Evolutionary conservation across 2,797 vertebrate genomes (phyloP), one percentile per base, ranked within the genome.

Genomic region (Gallinago nigripennis): DNA sequence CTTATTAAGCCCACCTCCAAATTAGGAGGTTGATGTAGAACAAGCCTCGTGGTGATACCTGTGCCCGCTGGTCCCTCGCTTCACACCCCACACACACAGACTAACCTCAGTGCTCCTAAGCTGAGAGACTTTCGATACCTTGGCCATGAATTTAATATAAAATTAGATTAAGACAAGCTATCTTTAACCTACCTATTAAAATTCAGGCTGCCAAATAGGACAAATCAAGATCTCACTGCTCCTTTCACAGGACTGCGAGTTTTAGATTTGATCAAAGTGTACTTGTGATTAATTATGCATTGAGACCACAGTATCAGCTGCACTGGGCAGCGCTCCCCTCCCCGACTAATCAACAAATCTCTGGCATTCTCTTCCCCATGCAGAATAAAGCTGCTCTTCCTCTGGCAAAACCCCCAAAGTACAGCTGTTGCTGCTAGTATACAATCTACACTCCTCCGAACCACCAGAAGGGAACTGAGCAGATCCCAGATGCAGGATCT

Each of bases 341-440:
- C 46, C 48, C 27, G 61, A 1, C 70, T 77, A 56, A 85, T 66
- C 90, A 93, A 73, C 90, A 85, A 12, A 88, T 91, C 94, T 72
- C 77, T 54, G 88, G 80, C 54, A 65, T 66, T 82, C 87, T 50
- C 71, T 77, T 82, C 73, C 60, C 37, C 27, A 10, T 1, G 16
- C 78, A 64, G 81, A 82, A 91, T 73, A 90, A 96, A 95, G 85
- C 92, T 82, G 71, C n/a, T 91, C 43, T 91, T 91, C 72, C 82
- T 69, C 82, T 86, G 92, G 95, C 89, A 95, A 48, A 66, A 84
- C 56, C 77, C 77, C 77, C 73, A 50, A 63, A 58, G 70, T 84
- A 68, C 94, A 96, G 95, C 92, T 90, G 82, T 76, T 94, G 70
- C 73, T 25, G 28, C 64, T 66, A 27, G 31, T 43, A 28, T 11